These are phyloP conservation scores for Yponomeuta evonymella DNA, from an alignment of 2,888 invertebrate genomes.

Conservation along the genomic window DNA sequence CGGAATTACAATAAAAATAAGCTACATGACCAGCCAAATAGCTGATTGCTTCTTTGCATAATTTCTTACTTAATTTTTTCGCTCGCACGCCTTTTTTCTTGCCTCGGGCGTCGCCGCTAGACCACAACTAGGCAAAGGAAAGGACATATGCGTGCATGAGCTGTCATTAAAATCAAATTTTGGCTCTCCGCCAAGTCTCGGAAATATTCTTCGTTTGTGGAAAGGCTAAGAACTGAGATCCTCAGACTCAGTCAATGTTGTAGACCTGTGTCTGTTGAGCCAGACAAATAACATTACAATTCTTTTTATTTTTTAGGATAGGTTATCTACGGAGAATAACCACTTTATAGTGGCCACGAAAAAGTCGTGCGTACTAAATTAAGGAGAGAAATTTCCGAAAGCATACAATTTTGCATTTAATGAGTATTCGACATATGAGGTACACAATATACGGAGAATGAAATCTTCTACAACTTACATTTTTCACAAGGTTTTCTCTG, in stretches of 20 bases:
- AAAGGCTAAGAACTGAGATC: constrained; percentile 47
- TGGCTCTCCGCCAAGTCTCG: constrained; percentile 60
- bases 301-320: background rate
- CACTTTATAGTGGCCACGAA: background rate
- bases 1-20: background rate
- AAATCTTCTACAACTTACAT: too few relatives aligned
- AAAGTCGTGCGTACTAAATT: background rate
- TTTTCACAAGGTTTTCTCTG: too few relatives aligned
- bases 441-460: too few relatives aligned
- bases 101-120: background rate
- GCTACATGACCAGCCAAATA: background rate
- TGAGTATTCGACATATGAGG: too few relatives aligned
- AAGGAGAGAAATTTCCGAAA: too few relatives aligned
- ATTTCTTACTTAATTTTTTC: background rate
- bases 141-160: constrained; percentile 62
- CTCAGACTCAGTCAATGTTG: constrained; percentile 32
- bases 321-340: background rate
- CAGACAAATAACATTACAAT: background rate
- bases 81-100: background rate
- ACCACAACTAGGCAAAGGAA: constrained; percentile 23
- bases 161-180: constrained; percentile 72
- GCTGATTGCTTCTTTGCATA: background rate
- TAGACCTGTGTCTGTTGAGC: constrained; percentile 22
- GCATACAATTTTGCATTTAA: too few relatives aligned
- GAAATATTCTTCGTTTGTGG: constrained; percentile 62